Evolutionary conservation across 2,797 vertebrate genomes (phyloP).

Genomic region (Oryzias sinensis): DNA sequence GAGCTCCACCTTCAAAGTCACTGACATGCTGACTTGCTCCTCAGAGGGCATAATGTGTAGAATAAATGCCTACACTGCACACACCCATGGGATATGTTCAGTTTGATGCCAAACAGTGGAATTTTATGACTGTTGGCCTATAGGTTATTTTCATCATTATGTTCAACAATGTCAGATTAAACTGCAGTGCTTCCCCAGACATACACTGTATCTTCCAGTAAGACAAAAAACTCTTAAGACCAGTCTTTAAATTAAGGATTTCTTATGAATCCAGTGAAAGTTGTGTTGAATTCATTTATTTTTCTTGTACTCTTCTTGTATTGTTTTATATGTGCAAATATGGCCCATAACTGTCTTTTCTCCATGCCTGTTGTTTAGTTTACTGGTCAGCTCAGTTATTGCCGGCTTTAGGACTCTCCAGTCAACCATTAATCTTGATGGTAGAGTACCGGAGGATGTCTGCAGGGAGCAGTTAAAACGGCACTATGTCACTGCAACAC

Average conservation of each 20-base stretch:
- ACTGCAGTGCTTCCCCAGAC: constrained; percentile 28
- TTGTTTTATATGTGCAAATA: constrained; percentile 43
- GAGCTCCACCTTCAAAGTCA: constrained; percentile 14
- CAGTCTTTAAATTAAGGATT: constrained; percentile 40
- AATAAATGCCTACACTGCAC: constrained; percentile 41
- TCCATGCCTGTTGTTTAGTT: constrained; percentile 52
- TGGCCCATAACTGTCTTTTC: constrained; percentile 43
- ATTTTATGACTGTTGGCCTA: constrained; percentile 44
- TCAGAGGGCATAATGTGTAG: constrained; percentile 43
- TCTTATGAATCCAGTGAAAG: constrained; percentile 21
- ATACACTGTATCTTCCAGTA: constrained; percentile 5
- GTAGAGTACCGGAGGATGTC: constrained; percentile 37
- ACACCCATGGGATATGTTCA: constrained; percentile 53
- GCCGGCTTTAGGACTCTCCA: constrained; percentile 59
- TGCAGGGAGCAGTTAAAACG: constrained; percentile 59
- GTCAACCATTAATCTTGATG: constrained; percentile 59
- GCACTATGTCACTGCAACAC: constrained; percentile 54
- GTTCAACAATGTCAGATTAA: constrained; percentile 43
- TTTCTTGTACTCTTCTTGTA: background rate
- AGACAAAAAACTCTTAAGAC: constrained; percentile 3
- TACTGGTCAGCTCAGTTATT: constrained; percentile 58
- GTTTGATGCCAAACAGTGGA: constrained; percentile 43
- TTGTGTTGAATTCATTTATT: constrained; percentile 28
- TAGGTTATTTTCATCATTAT: constrained; percentile 52
- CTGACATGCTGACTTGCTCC: constrained; percentile 29